A percentile compares a stretch with the other conserved stretches of the same genome.
These are phyloP conservation scores for Nasua narica DNA, from an alignment of 2,797 vertebrate genomes.

Conservation along the genomic window DNA sequence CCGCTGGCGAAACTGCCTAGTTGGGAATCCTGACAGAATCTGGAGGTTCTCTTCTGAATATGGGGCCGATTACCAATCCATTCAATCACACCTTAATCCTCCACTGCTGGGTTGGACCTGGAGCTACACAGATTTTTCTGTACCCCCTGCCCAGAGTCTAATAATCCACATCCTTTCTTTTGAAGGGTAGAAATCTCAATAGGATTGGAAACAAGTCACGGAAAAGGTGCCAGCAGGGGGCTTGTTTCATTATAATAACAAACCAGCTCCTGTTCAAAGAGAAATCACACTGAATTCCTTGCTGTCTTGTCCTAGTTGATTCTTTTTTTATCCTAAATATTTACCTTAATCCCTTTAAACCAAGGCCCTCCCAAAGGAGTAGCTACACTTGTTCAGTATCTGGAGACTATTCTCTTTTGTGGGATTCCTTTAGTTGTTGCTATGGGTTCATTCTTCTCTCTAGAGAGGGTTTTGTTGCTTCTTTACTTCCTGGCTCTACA, in stretches of 20 bases:
- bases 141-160: conserved; percentile 68
- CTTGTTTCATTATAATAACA: conserved; percentile 74
- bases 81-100: conserved; percentile 71
- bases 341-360: conserved; percentile 76
- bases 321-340: conserved; percentile 73
- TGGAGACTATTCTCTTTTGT: conserved; percentile 30
- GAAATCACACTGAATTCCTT: conserved; percentile 53
- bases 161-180: conserved; percentile 75
- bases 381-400: not conserved
- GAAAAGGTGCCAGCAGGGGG: conserved; percentile 61
- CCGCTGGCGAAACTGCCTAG: not conserved
- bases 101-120: conserved; percentile 63
- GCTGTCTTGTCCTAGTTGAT: conserved; percentile 61
- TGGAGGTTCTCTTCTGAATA: conserved; percentile 3
- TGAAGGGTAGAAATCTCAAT: conserved; percentile 72
- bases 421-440: conserved; percentile 25
- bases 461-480: conserved; percentile 9
- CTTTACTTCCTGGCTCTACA: not conserved
- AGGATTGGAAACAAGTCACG: conserved; percentile 71
- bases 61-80: conserved; percentile 44
- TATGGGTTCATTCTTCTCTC: conserved; percentile 48
- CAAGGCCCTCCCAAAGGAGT: conserved; percentile 48
- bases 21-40: not conserved
- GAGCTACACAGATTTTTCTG: conserved; percentile 75
- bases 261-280: conserved; percentile 68